Evolutionary conservation across 2,113 vertebrate species (phyloP), one percentile per base, ranked within the genome.

Genomic region (Mystacornis crossleyi): DNA sequence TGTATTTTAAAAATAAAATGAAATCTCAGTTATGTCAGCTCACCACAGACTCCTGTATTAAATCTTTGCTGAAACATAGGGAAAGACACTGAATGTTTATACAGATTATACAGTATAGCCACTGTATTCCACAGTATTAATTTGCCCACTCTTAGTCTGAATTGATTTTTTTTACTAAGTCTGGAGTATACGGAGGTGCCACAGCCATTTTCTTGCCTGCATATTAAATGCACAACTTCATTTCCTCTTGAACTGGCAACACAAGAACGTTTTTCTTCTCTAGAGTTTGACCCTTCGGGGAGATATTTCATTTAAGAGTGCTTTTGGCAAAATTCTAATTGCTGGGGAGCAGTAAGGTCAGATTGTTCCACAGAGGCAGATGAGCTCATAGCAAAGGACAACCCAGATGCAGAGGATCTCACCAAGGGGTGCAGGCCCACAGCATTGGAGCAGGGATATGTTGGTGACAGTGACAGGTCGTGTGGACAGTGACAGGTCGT

Each of bases 1-100:
- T 89, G 53, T 77, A 80, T 96, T 96, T 97, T 93, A 84, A 90
- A 96, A 97, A 97, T 86, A 96, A 96, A 95, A 97, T 95, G 81
- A 97, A 95, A 92, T 96, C 93, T 96, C 75, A 57, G 60, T 90
- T 94, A 92, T 77, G 64, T 84, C 70, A 90, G 78, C 81, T 96
- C 43, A 95, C 95, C 94, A 81, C 94, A 97, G 86, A 65, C 74
- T 94, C 91, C 87, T 65, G 62, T 90, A 72, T 82, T 93, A 93
- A 94, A 90, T 86, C 81, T 95, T 93, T 84, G 42, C 47, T 97
- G 91, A 93, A 96, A 86, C 31, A 21, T 81, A 47, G 53, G 86
- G 71, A 85, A 74, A 91, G 91, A 62, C 20, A 42, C 71, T 66
- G 71, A 71, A 16, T 75, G 58, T 95, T 96, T 95, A 50, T 86